phyloP scores from a whole-genome alignment of 1,140 invertebrate species.

The Cardiocondyla obscurior region DNA sequence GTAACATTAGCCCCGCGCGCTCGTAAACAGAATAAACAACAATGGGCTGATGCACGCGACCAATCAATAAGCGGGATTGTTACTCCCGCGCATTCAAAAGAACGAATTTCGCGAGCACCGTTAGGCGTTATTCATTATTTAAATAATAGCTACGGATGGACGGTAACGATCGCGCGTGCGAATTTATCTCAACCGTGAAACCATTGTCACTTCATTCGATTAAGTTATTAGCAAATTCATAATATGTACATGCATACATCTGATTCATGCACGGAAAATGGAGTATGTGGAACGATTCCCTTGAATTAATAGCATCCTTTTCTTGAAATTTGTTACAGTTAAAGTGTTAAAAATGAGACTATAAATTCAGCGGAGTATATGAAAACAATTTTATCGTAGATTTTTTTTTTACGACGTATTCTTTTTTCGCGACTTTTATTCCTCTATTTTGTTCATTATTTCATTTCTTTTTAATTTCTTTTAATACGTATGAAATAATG shows the following conservation, averaged over 20 bases:
- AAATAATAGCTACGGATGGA: neutral
- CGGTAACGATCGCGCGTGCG: neutral
- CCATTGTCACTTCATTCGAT: neutral
- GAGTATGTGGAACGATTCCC: no score
- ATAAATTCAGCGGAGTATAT: neutral
- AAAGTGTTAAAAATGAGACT: neutral
- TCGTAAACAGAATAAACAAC: conserved; percentile 25
- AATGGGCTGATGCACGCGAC: neutral
- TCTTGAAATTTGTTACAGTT: no score
- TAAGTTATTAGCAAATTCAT: neutral
- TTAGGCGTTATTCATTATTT: conserved; percentile 2
- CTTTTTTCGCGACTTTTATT: neutral
- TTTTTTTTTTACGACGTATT: neutral
- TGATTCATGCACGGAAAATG: no score
- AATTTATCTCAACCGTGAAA: neutral
- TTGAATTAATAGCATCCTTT: no score
- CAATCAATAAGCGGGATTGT: neutral
- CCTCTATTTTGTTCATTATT: no score
- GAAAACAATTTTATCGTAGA: neutral
- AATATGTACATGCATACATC: neutral
- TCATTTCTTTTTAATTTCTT: neutral
- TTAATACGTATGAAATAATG: neutral
- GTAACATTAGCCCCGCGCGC: conserved; percentile 27
- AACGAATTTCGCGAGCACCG: neutral
- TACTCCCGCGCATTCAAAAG: neutral